Base-by-base conservation (phyloP, 2,888 invertebrate species). In the Metacarcinus magister region DNA sequence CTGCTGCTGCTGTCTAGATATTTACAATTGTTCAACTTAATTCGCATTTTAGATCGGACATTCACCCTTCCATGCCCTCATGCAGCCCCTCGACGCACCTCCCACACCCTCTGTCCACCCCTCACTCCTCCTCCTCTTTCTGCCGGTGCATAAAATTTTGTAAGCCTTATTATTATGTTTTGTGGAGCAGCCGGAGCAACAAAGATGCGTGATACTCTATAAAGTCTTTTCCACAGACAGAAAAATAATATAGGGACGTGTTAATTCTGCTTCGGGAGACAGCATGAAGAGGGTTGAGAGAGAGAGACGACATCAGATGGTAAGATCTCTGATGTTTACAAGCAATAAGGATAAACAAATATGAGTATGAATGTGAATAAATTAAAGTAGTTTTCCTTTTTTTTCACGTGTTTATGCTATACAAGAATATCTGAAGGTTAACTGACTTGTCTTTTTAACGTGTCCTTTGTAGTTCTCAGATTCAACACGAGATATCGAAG, bases 181-280 rank as follows among this genome's bases (percentile, higher is more conserved):
- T 82, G 75, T 82, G 75, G 75, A 8, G 75, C 75, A 10, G 75
- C 4, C 28, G 75, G n/a, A 82, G 75, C 10, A n/a, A 82, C 75
- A 82, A 82, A 82, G 75, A 82, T 82, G 75, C 75, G 75, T 82
- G 75, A 82, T 82, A 82, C 28, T 82, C 75, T 82, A n/a, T 82
- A 82, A 82, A 82, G 75, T 82, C 75, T 82, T n/a, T 28, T 82
- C 28, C 75, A 82, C 75, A 28, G 32, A 82, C 75, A 82, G 28
- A 82, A 82, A 82, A 82, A 82, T 82, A 82, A 82, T 82, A 82
- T 82, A 82, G 75, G 75, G 75, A 82, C 75, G 75, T 82, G 75
- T 82, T 82, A 82, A 82, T 82, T 8, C 75, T 28, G 75, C 75
- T 28, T n/a, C n/a, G 75, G 75, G 75, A 28, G 75, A 82, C 75